A percentile compares a stretch with the other conserved stretches of the same genome.
Conservation (phyloP, 2,113 vertebrate genomes). For the Panthera tigris region DNA sequence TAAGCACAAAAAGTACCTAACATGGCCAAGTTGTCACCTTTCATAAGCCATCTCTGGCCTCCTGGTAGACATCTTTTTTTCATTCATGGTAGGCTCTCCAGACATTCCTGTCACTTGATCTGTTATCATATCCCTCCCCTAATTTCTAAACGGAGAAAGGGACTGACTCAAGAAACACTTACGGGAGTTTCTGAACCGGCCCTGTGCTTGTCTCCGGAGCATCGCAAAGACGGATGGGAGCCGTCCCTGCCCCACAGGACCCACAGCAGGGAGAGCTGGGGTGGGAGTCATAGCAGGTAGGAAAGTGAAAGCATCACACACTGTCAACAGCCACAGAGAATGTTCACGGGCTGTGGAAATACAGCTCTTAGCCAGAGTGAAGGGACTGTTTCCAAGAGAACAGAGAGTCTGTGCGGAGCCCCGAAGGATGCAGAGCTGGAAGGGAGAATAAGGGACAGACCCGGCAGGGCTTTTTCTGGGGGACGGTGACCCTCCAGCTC, state of each 20-base stretch:
- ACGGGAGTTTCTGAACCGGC: background rate
- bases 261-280: background rate
- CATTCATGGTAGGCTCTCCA: background rate
- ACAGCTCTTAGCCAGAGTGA: fast-evolving
- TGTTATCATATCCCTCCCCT: background rate
- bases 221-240: too few relatives aligned
- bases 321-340: background rate
- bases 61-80: background rate
- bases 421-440: background rate
- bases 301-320: fast-evolving
- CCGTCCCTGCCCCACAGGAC: background rate
- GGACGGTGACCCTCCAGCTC: background rate
- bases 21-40: background rate
- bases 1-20: background rate
- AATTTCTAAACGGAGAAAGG: background rate
- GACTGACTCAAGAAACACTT: background rate
- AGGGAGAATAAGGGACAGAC: background rate
- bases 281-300: background rate
- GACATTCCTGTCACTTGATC: background rate
- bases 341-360: too few relatives aligned
- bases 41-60: background rate
- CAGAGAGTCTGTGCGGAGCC: background rate
- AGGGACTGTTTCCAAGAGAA: background rate
- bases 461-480: background rate
- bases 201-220: background rate